Conservation (phyloP, 2,888 invertebrate genomes). For the Limnephilus rhombicus region DNA sequence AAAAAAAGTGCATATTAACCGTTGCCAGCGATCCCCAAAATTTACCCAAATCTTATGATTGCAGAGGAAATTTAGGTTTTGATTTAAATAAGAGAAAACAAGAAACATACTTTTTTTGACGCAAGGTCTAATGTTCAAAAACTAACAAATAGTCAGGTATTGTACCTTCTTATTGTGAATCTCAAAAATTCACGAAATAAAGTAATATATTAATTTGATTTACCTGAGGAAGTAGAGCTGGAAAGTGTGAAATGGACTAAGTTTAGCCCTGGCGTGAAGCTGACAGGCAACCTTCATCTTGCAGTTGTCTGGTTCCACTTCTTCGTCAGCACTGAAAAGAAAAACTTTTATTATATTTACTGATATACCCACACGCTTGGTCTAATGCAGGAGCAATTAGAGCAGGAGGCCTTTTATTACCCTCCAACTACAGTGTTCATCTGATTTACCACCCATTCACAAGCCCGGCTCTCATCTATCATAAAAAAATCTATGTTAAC, state of each 20-base stretch:
- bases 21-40: no score
- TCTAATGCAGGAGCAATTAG: background rate
- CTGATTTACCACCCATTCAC: background rate
- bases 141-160: background rate
- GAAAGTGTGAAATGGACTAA: conserved; percentile 68
- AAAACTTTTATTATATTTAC: background rate
- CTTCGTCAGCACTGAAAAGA: conserved; percentile 53
- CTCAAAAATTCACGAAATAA: background rate
- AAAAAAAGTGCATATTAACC: no score
- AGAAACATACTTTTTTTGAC: no score
- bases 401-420: no score
- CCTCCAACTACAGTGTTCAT: background rate
- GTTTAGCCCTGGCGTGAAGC: conserved; percentile 61
- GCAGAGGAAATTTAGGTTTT: no score
- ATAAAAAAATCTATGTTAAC: no score
- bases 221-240: conserved; percentile 76
- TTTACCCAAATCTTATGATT: no score
- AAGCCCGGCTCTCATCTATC: background rate
- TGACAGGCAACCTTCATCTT: conserved; percentile 58
- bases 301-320: conserved; percentile 56
- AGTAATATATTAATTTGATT: conserved; percentile 58
- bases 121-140: no score
- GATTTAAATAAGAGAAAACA: no score
- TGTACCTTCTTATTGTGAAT: background rate
- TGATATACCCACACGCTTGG: background rate